Base-by-base conservation (phyloP, 1,140 invertebrate genomes). In the Chironomus striatipennis region DNA sequence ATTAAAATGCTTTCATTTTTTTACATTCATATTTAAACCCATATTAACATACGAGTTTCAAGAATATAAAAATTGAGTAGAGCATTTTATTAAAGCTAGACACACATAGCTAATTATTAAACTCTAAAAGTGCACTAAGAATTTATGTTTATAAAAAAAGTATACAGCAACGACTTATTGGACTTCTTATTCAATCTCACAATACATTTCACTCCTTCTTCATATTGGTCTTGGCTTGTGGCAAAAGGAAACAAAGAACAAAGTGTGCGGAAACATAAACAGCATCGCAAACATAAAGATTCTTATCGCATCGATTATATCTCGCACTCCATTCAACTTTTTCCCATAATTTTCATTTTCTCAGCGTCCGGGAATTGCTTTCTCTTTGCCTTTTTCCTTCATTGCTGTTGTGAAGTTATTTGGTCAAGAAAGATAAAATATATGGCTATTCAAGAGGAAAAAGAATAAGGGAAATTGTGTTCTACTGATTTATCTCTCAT, bases 211-310 rank as follows among this genome's bases (percentile, higher is more conserved):
- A 57, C 47, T 57, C 24, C 24, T 34, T 34, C 24, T 34, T 34
- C 24, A 34, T 34, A 34, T 34, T 34, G 24, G 24, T 34, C 24
- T 34, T 34, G 9, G 47, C 47, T 57, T 57, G 47, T 57, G 12
- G 47, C 47, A 57, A 57, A 57, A 57, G 47, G 47, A n/a, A 57
- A 57, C 10, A 57, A 57, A 57, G 47, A 57, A 57, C 43, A 57
- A 57, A 57, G 12, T 57, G 47, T 57, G 47, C 47, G 47, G 47
- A 57, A 57, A 57, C 47, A 57, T 57, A 57, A 57, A 57, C 12
- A 57, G 47, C 47, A 57, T n/a, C 47, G n/a, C 15, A 15, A 57
- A 34, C 24, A 34, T 34, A 34, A 34, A 34, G 24, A 34, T 34
- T 34, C 24, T 34, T 34, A 34, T 34, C 24, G 24, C 24, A 34